Base-by-base conservation (phyloP, 1,140 invertebrate genomes). In the Danaus melanippus region DNA sequence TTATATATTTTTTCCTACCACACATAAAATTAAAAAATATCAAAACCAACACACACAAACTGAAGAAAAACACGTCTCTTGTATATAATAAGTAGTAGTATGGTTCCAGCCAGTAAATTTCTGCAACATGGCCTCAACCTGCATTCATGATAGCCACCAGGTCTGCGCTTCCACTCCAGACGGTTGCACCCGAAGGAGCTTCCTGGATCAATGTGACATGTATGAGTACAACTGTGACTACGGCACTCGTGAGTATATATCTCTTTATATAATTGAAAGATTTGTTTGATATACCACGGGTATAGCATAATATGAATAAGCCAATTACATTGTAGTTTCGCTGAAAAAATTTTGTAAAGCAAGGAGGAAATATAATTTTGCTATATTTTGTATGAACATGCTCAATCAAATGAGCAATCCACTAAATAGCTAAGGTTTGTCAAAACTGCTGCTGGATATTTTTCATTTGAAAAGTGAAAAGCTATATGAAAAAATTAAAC, bases 141-240 rank as follows among this genome's bases (percentile, higher is more conserved):
- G 80, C 12, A 51, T 75, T 8, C 78, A 84, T 50, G 80, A 81
- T 53, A 66, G 67, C n/a, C 57, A 57, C 9, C 41, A 49, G 47
- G 68, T 84, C 0, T 80, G 77, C 45, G 80, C 68, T 0, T 57
- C 68, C 0, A 58, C 68, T 2, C 56, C 66, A 0, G 74, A 79
- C 12, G 70, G 69, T 4, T 76, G 76, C 62, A 65, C 32, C 9
- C 67, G 72, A 4, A 62, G 76, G 0, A 65, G 49, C 1, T 84
- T 81, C 65, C 58, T 79, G 0, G 80, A 84, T 43, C 68, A 67
- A 11, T 84, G 80, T 41, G 80, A 84, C 48, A 80, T 84, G 79
- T 84, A 80, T 42, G 80, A 84, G 46, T 84, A 74, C 50, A 84
- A 82, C 59, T 84, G 79, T 50, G 80, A 84, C 42, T 74, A 65